Evolutionary conservation across 2,888 invertebrate species (phyloP), one percentile per base, ranked within the genome.

Genomic region (Sinohyriopsis cumingii): DNA sequence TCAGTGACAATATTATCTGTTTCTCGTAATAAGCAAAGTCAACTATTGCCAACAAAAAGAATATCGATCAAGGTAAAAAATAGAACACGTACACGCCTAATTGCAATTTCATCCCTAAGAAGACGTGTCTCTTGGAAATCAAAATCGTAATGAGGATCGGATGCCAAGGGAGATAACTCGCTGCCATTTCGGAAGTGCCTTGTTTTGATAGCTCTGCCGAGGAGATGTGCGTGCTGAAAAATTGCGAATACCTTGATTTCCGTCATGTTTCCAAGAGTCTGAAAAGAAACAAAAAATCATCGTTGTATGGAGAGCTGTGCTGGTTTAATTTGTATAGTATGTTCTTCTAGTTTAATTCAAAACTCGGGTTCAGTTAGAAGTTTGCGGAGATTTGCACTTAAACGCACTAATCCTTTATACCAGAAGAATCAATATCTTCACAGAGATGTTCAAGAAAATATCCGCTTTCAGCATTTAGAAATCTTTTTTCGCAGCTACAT

Each of bases 181-280:
- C 65, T 73, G 5, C 80, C 81, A 20, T 78, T 69, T 45, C 82
- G 64, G 62, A 69, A 63, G 45, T 72, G 72, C n/a, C 76, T 67
- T 15, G 82, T 78, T 67, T 72, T 77, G 20, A 85, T 79, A n/a
- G 75, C 77, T 20, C 56, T 63, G 7, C 73, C 82, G 0, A 78
- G 60, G 18, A 84, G 67, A 70, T 84, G 84, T 3, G 82, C 70
- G 68, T 84, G 84, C 18, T 80, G 82, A 19, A 82, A 69, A 0
- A 73, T 75, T 12, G 79, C 80, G 55, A 83, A 76, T 4, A 81
- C 69, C 9, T 79, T 81, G 5, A 83, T 68, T 45, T 73, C 77
- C 19, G n/a, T 65, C 12, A 53, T n/a, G 78, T 71, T 59, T 63
- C 59, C 15, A 82, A 69, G n/a, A 67, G 60, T 18, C 25, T 65